Base-by-base conservation (phyloP, 2,113 vertebrate species). In the Sialia sialis region DNA sequence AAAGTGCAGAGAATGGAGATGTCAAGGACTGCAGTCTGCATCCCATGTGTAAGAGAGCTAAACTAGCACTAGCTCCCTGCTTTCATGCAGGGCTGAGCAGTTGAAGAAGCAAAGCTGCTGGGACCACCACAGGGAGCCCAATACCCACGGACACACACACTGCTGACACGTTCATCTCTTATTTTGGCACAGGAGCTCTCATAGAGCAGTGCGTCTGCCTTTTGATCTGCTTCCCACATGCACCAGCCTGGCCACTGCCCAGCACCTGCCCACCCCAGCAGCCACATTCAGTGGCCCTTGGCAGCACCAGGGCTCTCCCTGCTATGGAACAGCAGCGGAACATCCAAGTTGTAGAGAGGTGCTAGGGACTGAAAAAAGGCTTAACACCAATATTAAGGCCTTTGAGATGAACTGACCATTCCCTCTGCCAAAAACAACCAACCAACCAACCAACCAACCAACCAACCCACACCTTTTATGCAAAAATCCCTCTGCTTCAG, bases 61-160 rank as follows among this genome's bases (percentile, higher is more conserved):
- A 48, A 21, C 30, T 2, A 38, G n/a, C 69, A 32, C 18, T 34
- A 39, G 27, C 30, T 79, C 39, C 23, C 32, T 54, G 49, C 49
- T n/a, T 29, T 7, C 16, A 23, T 48, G 26, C 30, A 32, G 64
- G 27, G 32, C 32, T n/a, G 25, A 72, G n/a, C n/a, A 43, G 43
- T 2, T 34, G 38, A 51, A 23, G 30, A 36, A 39, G 21, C 32
- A 64, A 64, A 85, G n/a, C 55, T 68, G 26, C 49, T 64, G 41
- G 43, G 29, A 69, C 44, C n/a, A 49, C 17, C 16, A 11, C 3
- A 7, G 7, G 23, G 19, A 48, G 63, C 21, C 19, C 29, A 41
- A 4, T 11, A 15, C 3, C n/a, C 23, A 30, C 0, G 0, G 41
- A 36, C 6, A 23, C 4, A 1, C 6, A 1, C 0, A 3, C 20